Conservation (phyloP, 2,888 invertebrate genomes). For the Eumacrocentrus americanus region DNA sequence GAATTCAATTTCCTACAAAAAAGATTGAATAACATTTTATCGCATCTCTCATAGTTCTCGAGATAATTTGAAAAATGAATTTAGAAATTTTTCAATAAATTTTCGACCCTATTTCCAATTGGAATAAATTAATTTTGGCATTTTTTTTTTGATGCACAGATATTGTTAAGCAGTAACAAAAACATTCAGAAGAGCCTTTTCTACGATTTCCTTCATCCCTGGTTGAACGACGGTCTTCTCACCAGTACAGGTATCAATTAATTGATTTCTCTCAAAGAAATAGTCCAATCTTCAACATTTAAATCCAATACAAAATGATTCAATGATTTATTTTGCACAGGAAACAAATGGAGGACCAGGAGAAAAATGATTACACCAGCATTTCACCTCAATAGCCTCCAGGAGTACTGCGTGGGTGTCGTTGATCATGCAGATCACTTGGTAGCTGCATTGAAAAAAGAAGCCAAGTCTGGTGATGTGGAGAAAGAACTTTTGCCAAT, state of each 20-base stretch:
- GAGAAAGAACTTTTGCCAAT: constrained; percentile 64
- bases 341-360: constrained; percentile 68
- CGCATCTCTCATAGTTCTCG: too few relatives aligned
- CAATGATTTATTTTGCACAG: constrained; percentile 47
- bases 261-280: neutral
- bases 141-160: constrained; percentile 32
- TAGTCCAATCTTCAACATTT: neutral
- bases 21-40: too few relatives aligned
- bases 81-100: too few relatives aligned
- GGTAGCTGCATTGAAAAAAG: constrained; percentile 46
- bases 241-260: constrained; percentile 46
- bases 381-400: constrained; percentile 70
- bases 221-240: constrained; percentile 57
- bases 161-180: constrained; percentile 44
- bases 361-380: constrained; percentile 70
- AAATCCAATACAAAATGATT: neutral
- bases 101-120: too few relatives aligned
- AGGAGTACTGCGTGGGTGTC: constrained; percentile 59
- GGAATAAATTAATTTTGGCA: neutral
- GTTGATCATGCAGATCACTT: constrained; percentile 60
- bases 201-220: constrained; percentile 55
- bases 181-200: constrained; percentile 52
- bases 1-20: too few relatives aligned
- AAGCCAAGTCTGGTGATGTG: constrained; percentile 35
- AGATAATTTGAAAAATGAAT: too few relatives aligned